Percentiles rank a stretch among this genome's conserved stretches.
These are phyloP conservation scores for Sitta carolinensis DNA, from an alignment of 2,797 vertebrate species.

Conservation along the genomic window DNA sequence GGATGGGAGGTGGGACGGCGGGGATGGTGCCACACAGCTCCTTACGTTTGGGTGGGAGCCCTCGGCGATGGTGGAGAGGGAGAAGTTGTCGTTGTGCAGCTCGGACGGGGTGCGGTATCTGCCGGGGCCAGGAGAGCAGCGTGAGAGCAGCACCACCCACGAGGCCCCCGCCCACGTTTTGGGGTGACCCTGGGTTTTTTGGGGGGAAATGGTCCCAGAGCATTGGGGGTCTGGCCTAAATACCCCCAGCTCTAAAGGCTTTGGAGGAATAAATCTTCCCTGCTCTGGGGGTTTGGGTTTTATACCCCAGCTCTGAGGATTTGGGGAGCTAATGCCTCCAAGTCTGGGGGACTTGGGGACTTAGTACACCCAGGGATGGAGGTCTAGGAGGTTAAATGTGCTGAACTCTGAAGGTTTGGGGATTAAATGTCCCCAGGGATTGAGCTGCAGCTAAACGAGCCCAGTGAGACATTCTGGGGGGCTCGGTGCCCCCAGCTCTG, in stretches of 20 bases:
- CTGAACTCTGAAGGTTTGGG: rapidly evolving
- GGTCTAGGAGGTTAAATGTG: not conserved
- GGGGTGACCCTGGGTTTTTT: rapidly evolving
- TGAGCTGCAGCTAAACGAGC: not conserved
- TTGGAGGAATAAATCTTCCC: not conserved
- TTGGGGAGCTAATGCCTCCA: not conserved
- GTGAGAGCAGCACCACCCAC: not conserved
- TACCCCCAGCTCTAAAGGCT: not conserved
- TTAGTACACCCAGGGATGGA: not conserved
- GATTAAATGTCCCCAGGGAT: not conserved
- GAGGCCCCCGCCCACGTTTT: rapidly evolving
- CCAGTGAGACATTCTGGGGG: not conserved
- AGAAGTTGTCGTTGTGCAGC: conserved; percentile 99
- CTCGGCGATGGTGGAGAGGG: conserved; percentile 98
- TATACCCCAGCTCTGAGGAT: not conserved
- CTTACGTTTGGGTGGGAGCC: conserved; percentile 99
- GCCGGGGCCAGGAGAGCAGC: conserved; percentile 61
- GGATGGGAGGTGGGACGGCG: not conserved
- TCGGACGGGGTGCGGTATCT: conserved; percentile 96
- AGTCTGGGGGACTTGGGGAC: rapidly evolving
- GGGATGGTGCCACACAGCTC: conserved; percentile 80
- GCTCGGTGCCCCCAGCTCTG: not conserved
- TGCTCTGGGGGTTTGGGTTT: not conserved
- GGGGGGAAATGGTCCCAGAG: rapidly evolving
- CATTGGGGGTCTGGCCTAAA: not conserved